Percentiles rank a stretch among this genome's conserved stretches.
Conservation (phyloP, 2,113 vertebrate genomes). For the Cavia aperea region DNA sequence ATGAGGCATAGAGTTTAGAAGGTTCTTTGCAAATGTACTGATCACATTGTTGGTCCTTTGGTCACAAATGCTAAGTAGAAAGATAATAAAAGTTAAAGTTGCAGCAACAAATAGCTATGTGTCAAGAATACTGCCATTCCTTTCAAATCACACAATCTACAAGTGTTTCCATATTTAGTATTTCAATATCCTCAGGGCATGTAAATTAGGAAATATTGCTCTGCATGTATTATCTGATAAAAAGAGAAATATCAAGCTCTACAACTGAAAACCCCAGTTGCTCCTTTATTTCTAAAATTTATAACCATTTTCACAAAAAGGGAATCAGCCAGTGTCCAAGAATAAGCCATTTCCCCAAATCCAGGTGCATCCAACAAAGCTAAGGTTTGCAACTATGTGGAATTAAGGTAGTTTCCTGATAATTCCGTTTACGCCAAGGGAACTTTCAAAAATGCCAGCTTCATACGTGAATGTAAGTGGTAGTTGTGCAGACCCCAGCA, state of each 20-base stretch:
- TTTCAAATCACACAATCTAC: neutral
- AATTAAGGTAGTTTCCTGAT: constrained; percentile 35
- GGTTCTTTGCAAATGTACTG: constrained; percentile 88
- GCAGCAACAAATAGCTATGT: neutral
- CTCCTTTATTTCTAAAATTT: constrained; percentile 5
- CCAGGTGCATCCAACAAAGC: constrained; percentile 9
- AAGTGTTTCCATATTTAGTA: constrained; percentile 15
- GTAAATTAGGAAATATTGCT: neutral
- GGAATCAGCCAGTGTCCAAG: neutral
- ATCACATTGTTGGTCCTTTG: constrained; percentile 87
- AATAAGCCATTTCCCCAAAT: neutral
- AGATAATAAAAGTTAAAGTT: constrained; percentile 38
- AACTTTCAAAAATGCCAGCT: constrained; percentile 20
- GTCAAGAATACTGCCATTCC: neutral
- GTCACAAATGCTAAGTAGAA: constrained; percentile 83
- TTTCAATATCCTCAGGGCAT: neutral
- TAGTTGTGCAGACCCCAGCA: neutral
- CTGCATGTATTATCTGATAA: neutral
- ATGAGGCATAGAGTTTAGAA: constrained; percentile 85
- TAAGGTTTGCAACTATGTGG: constrained; percentile 13
- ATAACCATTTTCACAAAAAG: constrained; percentile 23
- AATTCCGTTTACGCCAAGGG: neutral
- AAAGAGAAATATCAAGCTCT: neutral
- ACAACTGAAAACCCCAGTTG: neutral
- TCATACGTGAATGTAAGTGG: neutral